Evolutionary conservation across 2,113 vertebrate genomes (phyloP), one percentile per base, ranked within the genome.

Genomic region (Trochalopteron elliotii): DNA sequence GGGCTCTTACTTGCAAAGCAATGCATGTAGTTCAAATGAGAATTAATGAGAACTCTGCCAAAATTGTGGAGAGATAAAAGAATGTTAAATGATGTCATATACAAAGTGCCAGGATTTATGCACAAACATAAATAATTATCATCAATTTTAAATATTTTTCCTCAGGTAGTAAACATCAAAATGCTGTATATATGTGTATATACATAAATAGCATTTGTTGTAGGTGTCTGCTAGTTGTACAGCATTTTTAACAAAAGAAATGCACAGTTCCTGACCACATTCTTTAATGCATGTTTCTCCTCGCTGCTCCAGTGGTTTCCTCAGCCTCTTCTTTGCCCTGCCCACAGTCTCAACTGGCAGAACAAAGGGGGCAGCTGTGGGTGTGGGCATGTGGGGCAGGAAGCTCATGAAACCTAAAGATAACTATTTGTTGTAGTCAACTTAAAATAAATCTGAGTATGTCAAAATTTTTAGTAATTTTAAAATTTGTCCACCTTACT

Each of bases 1-100:
- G 96, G 95, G n/a, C 81, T 94, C 39, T 64, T 74, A 12, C 45
- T 94, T 82, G 47, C 67, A 67, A 67, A 87, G 72, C 92, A 81
- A 28, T 71, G 30, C 3, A 0, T 71, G 31, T 61, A 35, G 75
- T 81, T 96, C 60, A 59, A 28, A 23, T n/a, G 50, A n/a, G n/a
- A n/a, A n/a, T 79, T 52, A 55, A 9, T 67, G 81, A 95, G 95
- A 96, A 84, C 39, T 68, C 60, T 79, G 44, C 31, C 37, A 28
- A 50, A 89, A 25, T 24, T 68, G 17, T 15, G 40, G 53, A 52
- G 42, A 25, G 70, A n/a, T 89, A 37, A 27, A 82, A 83, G 16
- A 87, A 42, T 65, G 52, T 25, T 80, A 50, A 88, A 57, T 56
- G 52, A 4, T 44, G 23, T 77, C 37, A 40, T 79, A 15, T 50